Conservation (phyloP, 2,797 vertebrate genomes). For the Anguilla marmorata region DNA sequence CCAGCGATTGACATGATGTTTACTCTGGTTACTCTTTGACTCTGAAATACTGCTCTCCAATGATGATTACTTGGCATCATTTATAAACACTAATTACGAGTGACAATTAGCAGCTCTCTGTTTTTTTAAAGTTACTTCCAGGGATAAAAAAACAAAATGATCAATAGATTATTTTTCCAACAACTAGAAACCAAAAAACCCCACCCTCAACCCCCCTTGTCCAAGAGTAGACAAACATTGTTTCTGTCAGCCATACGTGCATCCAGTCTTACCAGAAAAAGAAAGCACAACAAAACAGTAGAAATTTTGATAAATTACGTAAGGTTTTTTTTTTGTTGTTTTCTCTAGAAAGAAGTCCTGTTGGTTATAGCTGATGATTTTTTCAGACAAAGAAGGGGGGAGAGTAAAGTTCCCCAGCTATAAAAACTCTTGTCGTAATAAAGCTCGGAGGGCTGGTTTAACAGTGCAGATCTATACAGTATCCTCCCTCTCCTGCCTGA, state of each 20-base stretch:
- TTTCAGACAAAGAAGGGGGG: conserved; percentile 24
- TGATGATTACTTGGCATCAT: conserved; percentile 8
- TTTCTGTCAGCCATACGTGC: not conserved
- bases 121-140: not conserved
- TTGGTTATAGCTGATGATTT: conserved; percentile 37
- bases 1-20: not conserved
- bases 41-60: not conserved
- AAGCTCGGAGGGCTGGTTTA: conserved; percentile 20
- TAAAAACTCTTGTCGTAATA: conserved; percentile 39
- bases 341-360: conserved; percentile 26
- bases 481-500: conserved; percentile 24
- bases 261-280: not conserved
- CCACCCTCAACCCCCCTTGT: not conserved
- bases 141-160: not conserved
- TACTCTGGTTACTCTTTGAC: conserved; percentile 2
- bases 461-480: conserved; percentile 23
- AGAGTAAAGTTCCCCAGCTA: conserved; percentile 33
- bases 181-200: not conserved
- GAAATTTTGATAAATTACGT: not conserved
- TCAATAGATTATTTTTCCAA: not conserved
- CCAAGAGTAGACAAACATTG: not conserved
- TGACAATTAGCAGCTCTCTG: not conserved
- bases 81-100: not conserved
- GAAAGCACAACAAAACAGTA: not conserved
- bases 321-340: not conserved